These are phyloP conservation scores for Motacilla alba DNA, from an alignment of 2,113 vertebrate genomes.

Conservation along the genomic window DNA sequence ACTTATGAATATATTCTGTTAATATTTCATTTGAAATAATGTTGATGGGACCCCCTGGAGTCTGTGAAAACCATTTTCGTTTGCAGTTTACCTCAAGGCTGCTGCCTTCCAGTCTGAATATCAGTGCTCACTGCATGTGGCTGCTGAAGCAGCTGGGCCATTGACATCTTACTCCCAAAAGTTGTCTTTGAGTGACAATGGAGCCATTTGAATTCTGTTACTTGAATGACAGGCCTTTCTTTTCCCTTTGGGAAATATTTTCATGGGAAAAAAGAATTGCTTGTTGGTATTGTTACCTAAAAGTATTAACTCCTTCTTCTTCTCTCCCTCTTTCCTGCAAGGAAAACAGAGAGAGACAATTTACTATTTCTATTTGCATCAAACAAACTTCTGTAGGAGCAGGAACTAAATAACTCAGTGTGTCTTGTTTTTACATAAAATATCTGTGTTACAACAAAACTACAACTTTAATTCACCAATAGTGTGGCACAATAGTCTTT, in stretches of 20 bases:
- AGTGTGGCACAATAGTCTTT: not conserved
- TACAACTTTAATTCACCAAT: not conserved
- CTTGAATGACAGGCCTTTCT: not conserved
- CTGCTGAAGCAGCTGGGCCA: not conserved
- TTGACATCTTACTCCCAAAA: not conserved
- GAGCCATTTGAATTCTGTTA: not conserved
- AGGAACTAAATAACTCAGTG: not conserved
- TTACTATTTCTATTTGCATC: not conserved
- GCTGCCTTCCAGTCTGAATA: not conserved
- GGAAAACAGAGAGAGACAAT: not conserved
- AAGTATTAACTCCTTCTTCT: not conserved
- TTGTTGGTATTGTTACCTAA: not conserved
- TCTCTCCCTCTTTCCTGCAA: not conserved
- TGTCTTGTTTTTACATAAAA: not conserved
- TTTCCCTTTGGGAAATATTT: not conserved
- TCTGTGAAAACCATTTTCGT: not conserved
- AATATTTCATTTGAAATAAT: constrained; percentile 46
- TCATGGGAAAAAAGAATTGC: not conserved
- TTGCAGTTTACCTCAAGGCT: not conserved
- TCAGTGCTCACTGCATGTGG: not conserved
- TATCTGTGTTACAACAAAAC: not conserved
- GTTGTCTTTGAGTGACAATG: not conserved
- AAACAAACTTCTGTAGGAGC: not conserved
- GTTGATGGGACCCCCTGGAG: not conserved
- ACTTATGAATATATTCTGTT: constrained; percentile 16